Conservation (phyloP, 2,888 invertebrate genomes). For the Fragum whitleyi region DNA sequence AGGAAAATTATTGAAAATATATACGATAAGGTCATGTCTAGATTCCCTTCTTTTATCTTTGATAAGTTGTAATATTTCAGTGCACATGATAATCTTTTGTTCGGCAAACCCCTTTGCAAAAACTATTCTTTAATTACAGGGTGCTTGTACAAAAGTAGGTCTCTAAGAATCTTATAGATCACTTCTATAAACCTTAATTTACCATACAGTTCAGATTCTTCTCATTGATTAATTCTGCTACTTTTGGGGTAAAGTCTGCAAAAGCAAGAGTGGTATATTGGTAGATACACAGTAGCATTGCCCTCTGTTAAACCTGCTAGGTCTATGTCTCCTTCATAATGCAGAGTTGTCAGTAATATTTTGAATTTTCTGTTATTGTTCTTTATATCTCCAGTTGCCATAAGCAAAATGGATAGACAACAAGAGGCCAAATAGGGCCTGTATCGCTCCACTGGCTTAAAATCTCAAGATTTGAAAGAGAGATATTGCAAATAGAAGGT, state of each 20-base stretch:
- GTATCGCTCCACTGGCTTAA: too few relatives aligned
- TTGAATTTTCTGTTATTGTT: constrained; percentile 82
- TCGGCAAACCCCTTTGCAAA: constrained; percentile 81
- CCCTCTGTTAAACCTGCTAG: constrained; percentile 74
- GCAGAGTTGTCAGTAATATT: constrained; percentile 73
- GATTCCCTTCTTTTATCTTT: too few relatives aligned
- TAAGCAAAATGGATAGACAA: constrained; percentile 53
- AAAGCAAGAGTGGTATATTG: constrained; percentile 82
- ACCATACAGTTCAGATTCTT: constrained; percentile 79
- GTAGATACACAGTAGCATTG: constrained; percentile 74
- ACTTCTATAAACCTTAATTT: constrained; percentile 82
- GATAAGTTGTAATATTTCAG: constrained; percentile 77
- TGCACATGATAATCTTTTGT: constrained; percentile 83
- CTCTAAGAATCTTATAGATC: constrained; percentile 82
- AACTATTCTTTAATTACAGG: constrained; percentile 83
- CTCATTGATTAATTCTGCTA: constrained; percentile 76
- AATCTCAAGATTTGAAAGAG: too few relatives aligned
- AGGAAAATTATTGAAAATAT: too few relatives aligned
- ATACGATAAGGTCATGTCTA: too few relatives aligned
- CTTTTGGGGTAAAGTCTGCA: constrained; percentile 75
- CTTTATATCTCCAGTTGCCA: constrained; percentile 82
- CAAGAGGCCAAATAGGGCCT: too few relatives aligned
- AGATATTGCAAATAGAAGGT: too few relatives aligned
- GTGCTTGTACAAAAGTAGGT: constrained; percentile 82
- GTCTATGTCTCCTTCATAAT: constrained; percentile 69